Evolutionary conservation across 1,140 invertebrate species (phyloP).

Genomic region (Drosophila melanica): DNA sequence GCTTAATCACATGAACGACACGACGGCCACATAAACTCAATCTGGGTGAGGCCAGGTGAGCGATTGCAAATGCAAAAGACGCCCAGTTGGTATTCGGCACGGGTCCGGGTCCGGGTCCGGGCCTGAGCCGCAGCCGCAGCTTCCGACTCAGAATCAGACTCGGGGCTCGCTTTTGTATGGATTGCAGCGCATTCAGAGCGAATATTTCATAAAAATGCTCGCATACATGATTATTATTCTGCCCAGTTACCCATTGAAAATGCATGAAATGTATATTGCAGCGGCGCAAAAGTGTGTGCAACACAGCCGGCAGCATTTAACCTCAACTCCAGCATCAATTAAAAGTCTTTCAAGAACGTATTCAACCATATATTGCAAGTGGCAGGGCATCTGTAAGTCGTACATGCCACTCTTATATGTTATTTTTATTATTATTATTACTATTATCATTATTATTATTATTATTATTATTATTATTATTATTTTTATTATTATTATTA

Average conservation of each 20-base stretch:
- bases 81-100: neutral
- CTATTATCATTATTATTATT: slow-evolving; percentile 37
- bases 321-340: too few species aligned
- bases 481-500: neutral
- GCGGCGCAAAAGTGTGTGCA: too few species aligned
- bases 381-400: too few species aligned
- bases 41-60: slow-evolving; percentile 62
- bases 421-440: slow-evolving; percentile 47
- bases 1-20: slow-evolving; percentile 77
- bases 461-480: neutral
- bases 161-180: slow-evolving; percentile 33
- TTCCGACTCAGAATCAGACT: neutral
- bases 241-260: neutral
- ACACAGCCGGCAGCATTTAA: too few species aligned
- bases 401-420: neutral
- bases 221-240: slow-evolving; percentile 29
- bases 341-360: too few species aligned
- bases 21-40: slow-evolving; percentile 65
- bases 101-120: too few species aligned
- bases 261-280: too few species aligned
- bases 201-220: slow-evolving; percentile 10
- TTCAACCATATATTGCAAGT: too few species aligned
- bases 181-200: slow-evolving; percentile 11
- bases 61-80: slow-evolving; percentile 43
- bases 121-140: neutral